These are phyloP conservation scores for Notiomystis cincta DNA, from an alignment of 2,113 vertebrate species.

Conservation along the genomic window DNA sequence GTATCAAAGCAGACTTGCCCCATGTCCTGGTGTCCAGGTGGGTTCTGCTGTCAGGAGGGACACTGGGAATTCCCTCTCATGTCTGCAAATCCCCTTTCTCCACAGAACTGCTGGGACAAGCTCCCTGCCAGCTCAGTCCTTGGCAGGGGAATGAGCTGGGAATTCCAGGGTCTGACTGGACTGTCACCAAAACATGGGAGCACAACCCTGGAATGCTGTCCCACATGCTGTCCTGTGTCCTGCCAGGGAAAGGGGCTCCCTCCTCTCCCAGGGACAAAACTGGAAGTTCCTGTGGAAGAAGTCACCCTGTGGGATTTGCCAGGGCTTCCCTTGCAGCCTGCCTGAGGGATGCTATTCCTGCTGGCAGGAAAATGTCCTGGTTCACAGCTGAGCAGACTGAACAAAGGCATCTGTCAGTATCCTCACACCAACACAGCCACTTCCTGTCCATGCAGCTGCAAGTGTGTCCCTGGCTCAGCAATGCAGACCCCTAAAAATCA, in stretches of 20 bases:
- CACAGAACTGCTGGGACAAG: neutral
- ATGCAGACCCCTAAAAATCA: neutral
- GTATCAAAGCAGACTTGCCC: neutral
- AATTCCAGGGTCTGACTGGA: neutral
- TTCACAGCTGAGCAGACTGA: neutral
- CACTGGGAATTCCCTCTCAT: neutral
- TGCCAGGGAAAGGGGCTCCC: neutral
- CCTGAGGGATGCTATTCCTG: neutral
- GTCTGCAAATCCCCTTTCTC: neutral
- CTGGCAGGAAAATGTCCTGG: neutral
- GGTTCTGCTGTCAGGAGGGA: neutral
- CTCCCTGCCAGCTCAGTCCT: neutral
- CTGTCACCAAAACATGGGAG: fast-evolving
- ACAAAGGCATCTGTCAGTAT: neutral
- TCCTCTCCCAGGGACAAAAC: neutral
- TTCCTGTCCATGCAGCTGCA: neutral
- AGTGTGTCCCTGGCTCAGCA: neutral
- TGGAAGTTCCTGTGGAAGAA: neutral
- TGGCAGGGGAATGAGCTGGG: neutral
- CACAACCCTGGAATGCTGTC: neutral
- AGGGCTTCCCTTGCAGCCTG: neutral
- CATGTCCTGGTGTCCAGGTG: neutral
- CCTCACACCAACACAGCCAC: neutral
- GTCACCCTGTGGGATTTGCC: neutral
- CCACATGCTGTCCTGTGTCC: neutral